Evolutionary conservation across 1,140 invertebrate genomes (phyloP).

Genomic region (Anadara kagoshimensis): DNA sequence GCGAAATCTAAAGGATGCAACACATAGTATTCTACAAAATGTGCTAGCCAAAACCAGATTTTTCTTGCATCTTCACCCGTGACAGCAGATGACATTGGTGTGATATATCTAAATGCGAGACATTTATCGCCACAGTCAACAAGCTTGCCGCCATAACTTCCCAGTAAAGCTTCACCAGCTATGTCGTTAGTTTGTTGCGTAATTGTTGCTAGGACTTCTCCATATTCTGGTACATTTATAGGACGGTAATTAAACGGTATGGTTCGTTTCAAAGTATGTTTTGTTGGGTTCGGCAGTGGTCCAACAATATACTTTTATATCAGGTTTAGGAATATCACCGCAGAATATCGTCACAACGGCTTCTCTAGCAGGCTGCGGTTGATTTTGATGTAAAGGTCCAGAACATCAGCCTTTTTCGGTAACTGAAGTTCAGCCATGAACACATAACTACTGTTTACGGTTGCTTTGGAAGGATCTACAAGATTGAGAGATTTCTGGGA

Average conservation of each 20-base stretch:
- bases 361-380: constrained; percentile 44
- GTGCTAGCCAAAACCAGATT: constrained; percentile 47
- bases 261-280: not conserved
- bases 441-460: constrained; percentile 9
- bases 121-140: constrained; percentile 53
- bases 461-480: not conserved
- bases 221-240: constrained; percentile 32
- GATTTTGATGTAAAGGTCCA: constrained; percentile 50
- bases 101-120: constrained; percentile 34
- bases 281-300: constrained; percentile 48
- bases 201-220: not conserved
- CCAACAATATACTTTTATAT: constrained; percentile 55
- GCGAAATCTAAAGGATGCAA: constrained; percentile 50
- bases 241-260: constrained; percentile 39
- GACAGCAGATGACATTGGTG: constrained; percentile 41
- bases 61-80: constrained; percentile 35
- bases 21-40: constrained; percentile 37
- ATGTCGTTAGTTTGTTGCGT: not conserved
- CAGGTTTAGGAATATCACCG: constrained; percentile 53
- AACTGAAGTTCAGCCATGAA: constrained; percentile 1
- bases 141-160: constrained; percentile 53
- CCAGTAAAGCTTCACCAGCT: constrained; percentile 41
- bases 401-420: constrained; percentile 51
- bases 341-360: constrained; percentile 59
- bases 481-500: constrained; percentile 4